Conservation (phyloP, 2,797 vertebrate genomes). For the Silurus lanzhouensis region DNA sequence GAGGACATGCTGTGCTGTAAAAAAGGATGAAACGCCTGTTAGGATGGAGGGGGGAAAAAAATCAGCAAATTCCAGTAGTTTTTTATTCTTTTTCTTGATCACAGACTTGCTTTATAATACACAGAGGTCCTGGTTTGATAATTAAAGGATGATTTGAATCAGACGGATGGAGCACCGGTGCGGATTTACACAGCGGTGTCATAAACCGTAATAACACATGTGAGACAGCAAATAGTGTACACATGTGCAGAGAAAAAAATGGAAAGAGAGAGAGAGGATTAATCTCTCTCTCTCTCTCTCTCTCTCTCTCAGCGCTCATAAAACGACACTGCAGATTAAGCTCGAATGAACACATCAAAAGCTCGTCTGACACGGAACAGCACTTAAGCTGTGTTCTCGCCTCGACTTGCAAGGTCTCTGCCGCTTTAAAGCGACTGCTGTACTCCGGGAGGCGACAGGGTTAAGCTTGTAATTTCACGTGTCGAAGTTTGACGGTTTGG, state of each 20-base stretch:
- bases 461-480: constrained; percentile 28
- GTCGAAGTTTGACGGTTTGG: not conserved
- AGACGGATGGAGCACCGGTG: not conserved
- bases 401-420: not conserved
- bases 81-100: not conserved
- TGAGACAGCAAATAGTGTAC: not conserved
- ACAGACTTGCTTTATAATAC: not conserved
- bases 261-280: constrained; percentile 10
- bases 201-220: constrained; percentile 31
- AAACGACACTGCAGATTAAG: constrained; percentile 45
- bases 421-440: constrained; percentile 11
- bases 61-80: not conserved
- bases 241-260: constrained; percentile 9
- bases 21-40: constrained; percentile 3
- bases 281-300: constrained; percentile 18
- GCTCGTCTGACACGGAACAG: constrained; percentile 36
- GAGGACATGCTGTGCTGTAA: not conserved
- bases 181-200: constrained; percentile 7
- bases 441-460: constrained; percentile 10
- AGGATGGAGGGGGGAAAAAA: too few relatives aligned
- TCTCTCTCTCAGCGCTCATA: constrained; percentile 26
- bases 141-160: constrained; percentile 29
- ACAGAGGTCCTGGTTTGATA: constrained; percentile 11
- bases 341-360: constrained; percentile 27
- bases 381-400: constrained; percentile 44